A percentile compares a stretch with the other conserved stretches of the same genome.
phyloP scores from a whole-genome alignment of 2,113 vertebrate genomes.

The Desmodus rotundus region DNA sequence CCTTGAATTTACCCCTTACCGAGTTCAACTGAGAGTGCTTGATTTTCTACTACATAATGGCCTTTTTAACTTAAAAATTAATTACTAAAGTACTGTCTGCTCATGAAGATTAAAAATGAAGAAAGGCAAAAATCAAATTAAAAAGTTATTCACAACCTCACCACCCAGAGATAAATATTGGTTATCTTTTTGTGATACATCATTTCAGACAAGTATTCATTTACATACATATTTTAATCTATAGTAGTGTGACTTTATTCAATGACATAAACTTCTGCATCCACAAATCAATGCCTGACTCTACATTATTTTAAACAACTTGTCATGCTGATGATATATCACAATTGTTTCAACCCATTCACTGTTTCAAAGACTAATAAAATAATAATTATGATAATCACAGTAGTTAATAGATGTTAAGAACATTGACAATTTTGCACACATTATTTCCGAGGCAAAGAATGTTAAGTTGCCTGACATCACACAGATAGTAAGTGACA shows the following conservation, averaged over 20 bases:
- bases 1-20: neutral
- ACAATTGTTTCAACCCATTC: neutral
- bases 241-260: neutral
- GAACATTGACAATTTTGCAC: neutral
- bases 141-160: neutral
- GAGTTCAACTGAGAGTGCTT: neutral
- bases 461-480: neutral
- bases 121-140: neutral
- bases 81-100: neutral
- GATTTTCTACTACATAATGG: neutral
- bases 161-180: neutral
- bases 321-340: neutral
- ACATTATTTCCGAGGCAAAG: neutral
- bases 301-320: neutral
- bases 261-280: neutral
- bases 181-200: neutral
- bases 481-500: neutral
- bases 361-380: neutral
- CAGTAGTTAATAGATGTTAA: neutral
- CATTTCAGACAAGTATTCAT: neutral
- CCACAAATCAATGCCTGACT: neutral
- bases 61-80: constrained; percentile 1
- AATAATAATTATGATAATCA: neutral
- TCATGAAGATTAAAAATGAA: constrained; percentile 26
- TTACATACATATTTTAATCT: neutral